phyloP scores from a whole-genome alignment of 2,888 invertebrate genomes.

The Masnerella sp. region DNA sequence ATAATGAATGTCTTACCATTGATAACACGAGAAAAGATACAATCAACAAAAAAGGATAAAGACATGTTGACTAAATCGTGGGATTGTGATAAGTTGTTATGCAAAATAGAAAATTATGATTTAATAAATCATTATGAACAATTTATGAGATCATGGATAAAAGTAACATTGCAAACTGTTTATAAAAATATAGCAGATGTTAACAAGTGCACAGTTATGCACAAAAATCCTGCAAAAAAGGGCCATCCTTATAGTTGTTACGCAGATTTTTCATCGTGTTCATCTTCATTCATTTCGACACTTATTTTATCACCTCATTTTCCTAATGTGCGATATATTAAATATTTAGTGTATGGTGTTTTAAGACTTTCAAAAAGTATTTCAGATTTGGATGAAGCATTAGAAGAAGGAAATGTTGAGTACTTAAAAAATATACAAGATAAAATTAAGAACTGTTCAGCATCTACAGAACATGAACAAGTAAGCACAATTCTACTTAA shows the following conservation, averaged over 20 bases:
- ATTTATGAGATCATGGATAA: neutral
- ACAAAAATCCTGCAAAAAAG: neutral
- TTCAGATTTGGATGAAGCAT: neutral
- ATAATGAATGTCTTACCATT: slow-evolving; percentile 22
- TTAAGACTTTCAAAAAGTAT: neutral
- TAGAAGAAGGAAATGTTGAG: neutral
- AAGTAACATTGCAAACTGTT: neutral
- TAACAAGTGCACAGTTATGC: neutral
- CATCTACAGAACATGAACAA: neutral
- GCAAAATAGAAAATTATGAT: slow-evolving; percentile 25
- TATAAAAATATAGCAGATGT: neutral
- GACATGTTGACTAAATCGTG: slow-evolving; percentile 43
- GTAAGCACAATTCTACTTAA: neutral
- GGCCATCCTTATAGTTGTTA: slow-evolving; percentile 1
- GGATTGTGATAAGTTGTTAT: neutral
- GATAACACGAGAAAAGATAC: slow-evolving; percentile 40
- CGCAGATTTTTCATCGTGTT: neutral
- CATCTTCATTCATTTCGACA: neutral
- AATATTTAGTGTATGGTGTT: neutral
- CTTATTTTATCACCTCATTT: slow-evolving; percentile 5
- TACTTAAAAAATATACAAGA: neutral
- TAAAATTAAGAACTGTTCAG: neutral
- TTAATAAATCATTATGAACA: neutral
- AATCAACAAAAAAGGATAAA: too few relatives aligned
- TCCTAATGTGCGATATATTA: slow-evolving; percentile 3